These are phyloP conservation scores for Tinea trinotella DNA, from an alignment of 2,888 invertebrate genomes.

Conservation along the genomic window DNA sequence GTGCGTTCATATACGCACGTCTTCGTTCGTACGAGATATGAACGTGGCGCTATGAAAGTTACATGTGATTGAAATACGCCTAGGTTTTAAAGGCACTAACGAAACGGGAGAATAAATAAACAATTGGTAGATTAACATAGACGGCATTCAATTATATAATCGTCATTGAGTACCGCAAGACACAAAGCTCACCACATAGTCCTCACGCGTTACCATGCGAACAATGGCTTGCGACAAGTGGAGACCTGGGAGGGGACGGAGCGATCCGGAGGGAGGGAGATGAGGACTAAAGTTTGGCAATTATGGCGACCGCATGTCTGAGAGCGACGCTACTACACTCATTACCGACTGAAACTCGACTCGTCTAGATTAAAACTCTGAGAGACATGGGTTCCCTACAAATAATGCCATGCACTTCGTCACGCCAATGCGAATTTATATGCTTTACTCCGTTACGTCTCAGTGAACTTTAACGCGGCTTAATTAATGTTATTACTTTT, in stretches of 20 bases:
- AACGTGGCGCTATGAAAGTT: too few relatives aligned
- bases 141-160: not conserved
- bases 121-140: not conserved
- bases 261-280: conserved; percentile 35
- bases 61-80: too few relatives aligned
- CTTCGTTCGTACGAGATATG: too few relatives aligned
- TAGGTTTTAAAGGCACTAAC: too few relatives aligned
- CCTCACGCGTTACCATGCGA: conserved; percentile 52
- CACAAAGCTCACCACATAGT: conserved; percentile 1
- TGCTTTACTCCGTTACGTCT: not conserved
- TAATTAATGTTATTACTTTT: not conserved
- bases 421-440: not conserved
- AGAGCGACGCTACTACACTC: conserved; percentile 67
- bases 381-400: conserved; percentile 31
- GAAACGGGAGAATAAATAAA: not conserved
- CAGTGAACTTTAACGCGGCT: not conserved
- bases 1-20: too few relatives aligned
- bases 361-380: conserved; percentile 65
- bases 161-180: conserved; percentile 11
- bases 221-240: conserved; percentile 61
- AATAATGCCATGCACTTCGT: not conserved
- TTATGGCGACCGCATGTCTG: conserved; percentile 71
- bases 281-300: conserved; percentile 60
- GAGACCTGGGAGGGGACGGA: conserved; percentile 32
- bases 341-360: conserved; percentile 62